Conservation (phyloP, 2,113 vertebrate genomes). For the Chaetops frenatus region DNA sequence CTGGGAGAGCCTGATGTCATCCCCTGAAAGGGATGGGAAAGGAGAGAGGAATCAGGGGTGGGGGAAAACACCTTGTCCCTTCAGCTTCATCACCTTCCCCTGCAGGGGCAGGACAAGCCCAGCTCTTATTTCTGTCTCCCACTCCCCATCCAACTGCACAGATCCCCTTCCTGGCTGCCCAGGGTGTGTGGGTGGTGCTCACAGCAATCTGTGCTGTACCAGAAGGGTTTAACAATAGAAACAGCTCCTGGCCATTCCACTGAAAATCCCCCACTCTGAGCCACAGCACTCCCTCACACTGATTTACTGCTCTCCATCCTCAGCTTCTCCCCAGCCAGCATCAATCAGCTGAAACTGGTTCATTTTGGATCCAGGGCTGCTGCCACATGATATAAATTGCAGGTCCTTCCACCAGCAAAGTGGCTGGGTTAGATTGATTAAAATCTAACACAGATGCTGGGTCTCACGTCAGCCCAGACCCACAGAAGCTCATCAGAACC, state of each 20-base stretch:
- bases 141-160: neutral
- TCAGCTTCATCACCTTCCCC: neutral
- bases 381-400: neutral
- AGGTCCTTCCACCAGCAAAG: neutral
- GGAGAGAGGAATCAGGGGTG: neutral
- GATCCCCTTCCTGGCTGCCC: neutral
- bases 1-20: neutral
- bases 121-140: neutral
- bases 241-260: neutral
- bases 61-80: accelerated
- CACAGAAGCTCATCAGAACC: neutral
- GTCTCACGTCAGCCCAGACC: neutral
- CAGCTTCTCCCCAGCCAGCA: neutral
- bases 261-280: neutral
- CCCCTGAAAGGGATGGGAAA: neutral
- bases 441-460: accelerated
- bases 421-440: neutral
- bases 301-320: neutral
- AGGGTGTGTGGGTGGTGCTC: accelerated
- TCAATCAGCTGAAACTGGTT: neutral
- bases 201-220: neutral
- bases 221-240: neutral
- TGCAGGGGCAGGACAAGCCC: neutral
- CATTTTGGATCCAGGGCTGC: neutral
- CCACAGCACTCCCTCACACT: neutral